Conservation (phyloP, 2,113 vertebrate genomes). For the Cyanoderma ruficeps region DNA sequence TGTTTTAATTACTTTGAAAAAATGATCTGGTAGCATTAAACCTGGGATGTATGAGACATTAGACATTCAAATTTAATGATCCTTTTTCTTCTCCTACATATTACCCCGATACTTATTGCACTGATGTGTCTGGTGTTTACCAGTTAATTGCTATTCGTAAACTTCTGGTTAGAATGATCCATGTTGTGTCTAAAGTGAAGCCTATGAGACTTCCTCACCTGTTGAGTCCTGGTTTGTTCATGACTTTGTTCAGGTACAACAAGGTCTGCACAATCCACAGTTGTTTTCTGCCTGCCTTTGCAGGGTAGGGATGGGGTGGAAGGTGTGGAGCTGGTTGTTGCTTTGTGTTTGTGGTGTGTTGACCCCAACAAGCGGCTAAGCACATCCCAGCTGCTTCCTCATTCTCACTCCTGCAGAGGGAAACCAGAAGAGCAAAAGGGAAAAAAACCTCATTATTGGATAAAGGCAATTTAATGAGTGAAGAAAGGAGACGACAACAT, state of each 20-base stretch:
- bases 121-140: background rate
- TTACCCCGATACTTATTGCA: background rate
- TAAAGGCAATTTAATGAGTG: background rate
- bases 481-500: background rate
- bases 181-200: background rate
- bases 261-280: background rate
- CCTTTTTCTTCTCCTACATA: background rate
- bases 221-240: background rate
- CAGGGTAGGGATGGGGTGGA: fast-evolving
- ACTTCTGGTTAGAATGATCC: background rate
- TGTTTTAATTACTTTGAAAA: background rate
- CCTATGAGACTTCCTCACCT: background rate
- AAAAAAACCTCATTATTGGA: background rate
- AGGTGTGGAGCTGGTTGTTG: background rate
- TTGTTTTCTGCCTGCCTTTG: background rate
- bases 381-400: background rate
- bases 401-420: background rate
- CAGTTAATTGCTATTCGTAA: background rate
- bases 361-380: background rate
- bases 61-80: background rate
- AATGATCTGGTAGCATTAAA: background rate
- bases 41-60: background rate
- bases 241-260: background rate
- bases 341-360: background rate
- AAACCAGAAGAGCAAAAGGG: background rate